phyloP scores from a whole-genome alignment of 1,140 invertebrate genomes.

The Drosophila littoralis region DNA sequence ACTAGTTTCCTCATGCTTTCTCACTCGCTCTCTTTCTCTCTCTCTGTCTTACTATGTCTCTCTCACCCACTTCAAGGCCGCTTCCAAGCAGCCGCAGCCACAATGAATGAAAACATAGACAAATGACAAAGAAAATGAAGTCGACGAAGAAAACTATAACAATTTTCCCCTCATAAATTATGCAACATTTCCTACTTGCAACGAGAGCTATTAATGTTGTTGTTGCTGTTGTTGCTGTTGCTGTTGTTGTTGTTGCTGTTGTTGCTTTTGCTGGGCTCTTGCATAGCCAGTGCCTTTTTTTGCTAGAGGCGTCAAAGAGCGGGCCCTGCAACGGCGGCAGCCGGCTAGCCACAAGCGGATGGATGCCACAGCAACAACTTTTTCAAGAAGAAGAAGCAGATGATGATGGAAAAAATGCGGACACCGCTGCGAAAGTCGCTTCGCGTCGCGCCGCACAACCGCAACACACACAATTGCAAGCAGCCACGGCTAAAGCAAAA shows the following conservation, averaged over 20 bases:
- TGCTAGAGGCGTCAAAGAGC: conserved; percentile 2
- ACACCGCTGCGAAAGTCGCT: conserved; percentile 72
- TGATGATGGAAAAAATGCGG: conserved; percentile 61
- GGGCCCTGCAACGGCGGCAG: conserved; percentile 44
- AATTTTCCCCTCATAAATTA: conserved; percentile 79
- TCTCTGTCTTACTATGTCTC: background rate
- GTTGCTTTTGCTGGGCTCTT: conserved; percentile 28
- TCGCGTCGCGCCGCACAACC: conserved; percentile 45
- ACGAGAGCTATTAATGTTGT: conserved; percentile 36
- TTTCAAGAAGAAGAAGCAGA: background rate
- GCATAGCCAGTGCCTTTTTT: background rate
- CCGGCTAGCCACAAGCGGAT: conserved; percentile 29
- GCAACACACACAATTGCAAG: conserved; percentile 64
- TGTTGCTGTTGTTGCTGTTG: conserved; percentile 26
- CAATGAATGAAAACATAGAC: conserved; percentile 30
- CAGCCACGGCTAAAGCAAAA: conserved; percentile 35
- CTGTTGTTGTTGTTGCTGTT: conserved; percentile 8
- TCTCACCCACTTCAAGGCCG: conserved; percentile 28
- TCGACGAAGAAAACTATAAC: conserved; percentile 52
- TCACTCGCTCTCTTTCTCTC: background rate
- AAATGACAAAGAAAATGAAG: conserved; percentile 30
- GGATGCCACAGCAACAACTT: conserved; percentile 28
- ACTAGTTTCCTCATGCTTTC: background rate
- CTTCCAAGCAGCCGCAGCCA: conserved; percentile 3
- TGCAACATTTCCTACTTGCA: conserved; percentile 76